Percentiles rank a stretch among this genome's conserved stretches.
Conservation (phyloP, 2,888 invertebrate species). For the Metallyticus violacea region DNA sequence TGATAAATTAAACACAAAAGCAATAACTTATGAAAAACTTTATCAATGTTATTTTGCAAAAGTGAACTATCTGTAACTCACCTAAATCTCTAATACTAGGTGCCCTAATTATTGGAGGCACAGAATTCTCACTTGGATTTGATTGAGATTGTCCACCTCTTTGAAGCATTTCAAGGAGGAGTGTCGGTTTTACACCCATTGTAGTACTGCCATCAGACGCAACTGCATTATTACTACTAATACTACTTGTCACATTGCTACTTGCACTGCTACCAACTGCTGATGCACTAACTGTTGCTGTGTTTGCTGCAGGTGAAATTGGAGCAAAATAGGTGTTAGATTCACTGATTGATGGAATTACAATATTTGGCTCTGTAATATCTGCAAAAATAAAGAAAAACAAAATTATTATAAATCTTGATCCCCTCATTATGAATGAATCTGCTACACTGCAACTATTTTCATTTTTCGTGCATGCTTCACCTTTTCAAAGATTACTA, state of each 20-base stretch:
- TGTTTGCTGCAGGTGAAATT: conserved; percentile 58
- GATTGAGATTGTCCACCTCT: conserved; percentile 47
- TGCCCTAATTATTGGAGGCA: conserved; percentile 26
- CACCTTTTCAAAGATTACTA: too few relatives aligned
- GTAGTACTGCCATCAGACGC: not conserved
- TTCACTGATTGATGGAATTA: conserved; percentile 44
- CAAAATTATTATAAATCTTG: too few relatives aligned
- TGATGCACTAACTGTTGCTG: conserved; percentile 36
- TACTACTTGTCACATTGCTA: not conserved
- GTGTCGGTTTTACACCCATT: conserved; percentile 45
- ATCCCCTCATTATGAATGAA: too few relatives aligned
- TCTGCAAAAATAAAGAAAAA: conserved; percentile 37
- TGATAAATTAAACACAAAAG: too few relatives aligned
- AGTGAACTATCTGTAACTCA: too few relatives aligned
- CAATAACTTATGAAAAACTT: too few relatives aligned
- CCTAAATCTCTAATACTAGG: conserved; percentile 47
- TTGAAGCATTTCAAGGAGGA: conserved; percentile 68
- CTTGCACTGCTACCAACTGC: not conserved
- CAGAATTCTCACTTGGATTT: conserved; percentile 21
- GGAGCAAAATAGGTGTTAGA: conserved; percentile 67
- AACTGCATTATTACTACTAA: not conserved
- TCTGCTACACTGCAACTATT: too few relatives aligned
- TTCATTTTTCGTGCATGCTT: too few relatives aligned
- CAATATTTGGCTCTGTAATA: conserved; percentile 49
- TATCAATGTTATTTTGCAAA: too few relatives aligned